Evolutionary conservation across 2,888 invertebrate species (phyloP).

Genomic region (Watsonalla cultraria): DNA sequence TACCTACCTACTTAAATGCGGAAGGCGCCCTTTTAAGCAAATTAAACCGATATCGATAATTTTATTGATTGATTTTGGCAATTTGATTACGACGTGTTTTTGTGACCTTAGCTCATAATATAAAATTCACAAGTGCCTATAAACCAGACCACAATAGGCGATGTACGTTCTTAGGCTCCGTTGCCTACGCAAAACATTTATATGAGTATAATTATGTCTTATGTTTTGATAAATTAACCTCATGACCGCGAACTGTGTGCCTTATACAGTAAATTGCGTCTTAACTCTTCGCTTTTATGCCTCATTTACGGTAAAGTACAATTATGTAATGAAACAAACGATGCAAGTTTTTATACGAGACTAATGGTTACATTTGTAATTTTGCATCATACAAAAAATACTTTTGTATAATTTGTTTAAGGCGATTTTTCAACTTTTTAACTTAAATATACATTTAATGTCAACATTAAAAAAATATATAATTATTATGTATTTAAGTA

Average conservation of each 20-base stretch:
- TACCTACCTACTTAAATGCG: too few species aligned
- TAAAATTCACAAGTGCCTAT: neutral
- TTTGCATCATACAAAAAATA: too few species aligned
- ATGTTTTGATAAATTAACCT: neutral
- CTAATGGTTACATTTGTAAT: neutral
- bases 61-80: too few species aligned
- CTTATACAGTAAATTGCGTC: slow-evolving; percentile 1
- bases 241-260: neutral
- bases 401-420: too few species aligned
- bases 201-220: neutral
- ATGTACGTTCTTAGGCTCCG: neutral
- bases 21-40: too few species aligned
- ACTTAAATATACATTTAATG: too few species aligned
- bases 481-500: too few species aligned
- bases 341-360: neutral
- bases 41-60: too few species aligned
- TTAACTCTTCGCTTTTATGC: neutral
- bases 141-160: neutral
- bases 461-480: too few species aligned
- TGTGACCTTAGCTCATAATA: neutral
- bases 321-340: neutral
- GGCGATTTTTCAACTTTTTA: too few species aligned
- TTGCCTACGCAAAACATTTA: neutral
- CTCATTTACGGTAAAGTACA: neutral
- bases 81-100: too few species aligned